phyloP scores from a whole-genome alignment of 2,888 invertebrate genomes.

The Clostera curtula region DNA sequence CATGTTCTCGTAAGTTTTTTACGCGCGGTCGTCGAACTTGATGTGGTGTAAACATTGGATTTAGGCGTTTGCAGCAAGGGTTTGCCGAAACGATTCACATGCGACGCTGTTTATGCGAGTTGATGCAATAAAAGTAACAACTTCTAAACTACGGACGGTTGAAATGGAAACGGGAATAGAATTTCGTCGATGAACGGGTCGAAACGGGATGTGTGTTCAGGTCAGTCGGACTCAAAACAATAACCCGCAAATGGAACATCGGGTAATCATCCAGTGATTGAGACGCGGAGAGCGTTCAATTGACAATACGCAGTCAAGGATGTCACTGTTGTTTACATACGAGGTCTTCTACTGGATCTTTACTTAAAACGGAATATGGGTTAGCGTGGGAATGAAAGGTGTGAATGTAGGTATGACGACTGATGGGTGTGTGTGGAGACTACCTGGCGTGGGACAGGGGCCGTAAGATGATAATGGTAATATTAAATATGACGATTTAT shows the following conservation, averaged over 20 bases:
- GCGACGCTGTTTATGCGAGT: constrained; percentile 14
- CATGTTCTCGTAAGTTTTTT: constrained; percentile 32
- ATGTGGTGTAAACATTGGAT: constrained; percentile 49
- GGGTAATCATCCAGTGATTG: constrained; percentile 37
- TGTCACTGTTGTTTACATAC: too few species aligned
- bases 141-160: constrained; percentile 13
- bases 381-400: too few species aligned
- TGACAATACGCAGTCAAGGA: too few species aligned
- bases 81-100: constrained; percentile 30
- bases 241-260: constrained; percentile 50
- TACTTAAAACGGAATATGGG: too few species aligned
- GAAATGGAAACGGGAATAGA: constrained; percentile 45
- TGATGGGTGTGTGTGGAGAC: too few species aligned
- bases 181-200: constrained; percentile 38
- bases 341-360: too few species aligned
- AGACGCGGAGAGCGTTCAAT: constrained; percentile 39
- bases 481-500: too few species aligned
- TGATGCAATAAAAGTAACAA: constrained; percentile 20
- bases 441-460: too few species aligned
- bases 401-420: too few species aligned
- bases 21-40: constrained; percentile 47
- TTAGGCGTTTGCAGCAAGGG: constrained; percentile 34
- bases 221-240: constrained; percentile 46
- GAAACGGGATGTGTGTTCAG: constrained; percentile 32
- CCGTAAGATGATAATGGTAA: too few species aligned